These are phyloP conservation scores for Ophiothrix spiculata DNA, from an alignment of 35 echinoderm and acorn worm genomes.

Conservation along the genomic window DNA sequence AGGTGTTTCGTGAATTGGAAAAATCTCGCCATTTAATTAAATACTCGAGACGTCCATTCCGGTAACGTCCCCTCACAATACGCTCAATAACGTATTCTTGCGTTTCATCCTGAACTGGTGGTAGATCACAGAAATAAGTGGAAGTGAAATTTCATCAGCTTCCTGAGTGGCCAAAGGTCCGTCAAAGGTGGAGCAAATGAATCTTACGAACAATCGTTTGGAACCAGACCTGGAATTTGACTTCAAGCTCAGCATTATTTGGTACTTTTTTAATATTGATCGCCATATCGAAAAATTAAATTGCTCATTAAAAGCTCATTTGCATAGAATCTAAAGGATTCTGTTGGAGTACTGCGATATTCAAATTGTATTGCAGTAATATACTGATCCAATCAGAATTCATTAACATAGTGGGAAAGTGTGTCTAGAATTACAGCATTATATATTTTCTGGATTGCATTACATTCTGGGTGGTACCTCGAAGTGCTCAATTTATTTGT, in stretches of 20 bases:
- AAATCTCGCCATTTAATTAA: too few relatives aligned
- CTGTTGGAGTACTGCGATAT: not conserved
- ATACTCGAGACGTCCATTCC: slow-evolving; percentile 13
- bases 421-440: not conserved
- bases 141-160: not conserved
- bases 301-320: not conserved
- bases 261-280: not conserved
- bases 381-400: not conserved
- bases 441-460: not conserved
- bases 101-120: not conserved
- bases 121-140: too few relatives aligned
- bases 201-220: not conserved
- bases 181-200: not conserved
- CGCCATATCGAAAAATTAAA: not conserved
- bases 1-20: too few relatives aligned
- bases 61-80: slow-evolving; percentile 18
- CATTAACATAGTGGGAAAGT: not conserved
- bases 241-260: not conserved
- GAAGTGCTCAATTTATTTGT: too few relatives aligned
- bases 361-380: not conserved
- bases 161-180: slow-evolving; percentile 2
- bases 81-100: slow-evolving; percentile 11
- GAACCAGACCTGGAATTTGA: not conserved
- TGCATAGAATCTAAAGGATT: not conserved
- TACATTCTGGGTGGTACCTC: too few relatives aligned